Base-by-base conservation (phyloP, 2,888 invertebrate genomes). In the Balanococcus diminutus region DNA sequence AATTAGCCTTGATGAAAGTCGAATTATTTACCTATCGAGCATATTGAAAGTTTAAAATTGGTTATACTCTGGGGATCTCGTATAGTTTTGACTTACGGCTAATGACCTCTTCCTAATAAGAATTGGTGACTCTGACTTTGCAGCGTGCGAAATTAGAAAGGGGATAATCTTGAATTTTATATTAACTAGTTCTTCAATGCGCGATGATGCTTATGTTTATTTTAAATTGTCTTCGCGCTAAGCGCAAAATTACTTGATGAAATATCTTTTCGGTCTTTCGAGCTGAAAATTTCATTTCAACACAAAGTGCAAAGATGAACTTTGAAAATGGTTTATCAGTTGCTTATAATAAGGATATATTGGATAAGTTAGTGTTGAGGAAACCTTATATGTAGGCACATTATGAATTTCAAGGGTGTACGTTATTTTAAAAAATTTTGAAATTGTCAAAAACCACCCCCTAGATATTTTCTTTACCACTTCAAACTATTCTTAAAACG, bases 141-240 rank as follows among this genome's bases (percentile, higher is more conserved):
- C 36, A 32, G 75, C 28, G 3, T 19, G 32, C 75, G 75, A 79
- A 79, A 79, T 79, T 79, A 79, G 75, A 79, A 79, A 79, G 28
- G 75, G 75, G 75, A 79, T 79, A 79, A 79, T 79, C 36, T 79
- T 79, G 75, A 79, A 79, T 79, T 79, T 79, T 79, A 79, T 36
- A 79, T 32, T 36, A 79, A 28, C 36, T 36, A 79, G 32, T 79
- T 32, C 36, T 79, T 79, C 32, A 79, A 79, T 16, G 28, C 8
- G 67, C 8, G 67, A 51, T 28, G 61, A 56, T 28, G 28, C 28
- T 25, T 67, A 28, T 67, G 67, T 67, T 67, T 67, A 67, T 67
- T 67, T 67, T 67, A 67, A 67, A 67, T 67, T 67, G 28, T 67
- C 67, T 67, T 67, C 67, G n/a, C 67, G 67, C 28, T 67, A 28